Percentiles rank a stretch among this genome's conserved stretches.
These are phyloP conservation scores for Halcyon leucocephala DNA, from an alignment of 2,797 vertebrate species.

Conservation along the genomic window DNA sequence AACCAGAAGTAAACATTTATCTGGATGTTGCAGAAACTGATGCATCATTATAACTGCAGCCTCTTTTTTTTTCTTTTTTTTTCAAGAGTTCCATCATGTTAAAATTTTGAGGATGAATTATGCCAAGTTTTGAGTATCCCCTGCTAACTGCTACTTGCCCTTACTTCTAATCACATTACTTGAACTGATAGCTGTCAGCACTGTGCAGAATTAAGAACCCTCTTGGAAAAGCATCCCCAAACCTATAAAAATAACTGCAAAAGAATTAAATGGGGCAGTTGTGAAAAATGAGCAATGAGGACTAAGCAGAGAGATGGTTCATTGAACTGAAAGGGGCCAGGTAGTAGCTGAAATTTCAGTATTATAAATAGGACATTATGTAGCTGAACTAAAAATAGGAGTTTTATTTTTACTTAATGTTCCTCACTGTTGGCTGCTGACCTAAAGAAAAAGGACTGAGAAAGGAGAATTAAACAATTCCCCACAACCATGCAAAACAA, in stretches of 20 bases:
- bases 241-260: background rate
- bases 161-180: background rate
- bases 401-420: conserved; percentile 73
- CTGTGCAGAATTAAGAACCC: background rate
- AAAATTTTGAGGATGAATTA: background rate
- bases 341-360: conserved; percentile 59
- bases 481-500: background rate
- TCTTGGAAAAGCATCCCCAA: conserved; percentile 1
- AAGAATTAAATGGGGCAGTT: background rate
- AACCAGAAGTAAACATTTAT: conserved; percentile 7
- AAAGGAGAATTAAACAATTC: conserved; percentile 52
- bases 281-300: background rate
- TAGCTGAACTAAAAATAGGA: conserved; percentile 72
- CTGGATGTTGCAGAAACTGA: background rate
- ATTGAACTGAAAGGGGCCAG: background rate
- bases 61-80: background rate
- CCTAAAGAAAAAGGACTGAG: conserved; percentile 52
- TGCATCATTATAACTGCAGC: background rate
- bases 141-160: background rate
- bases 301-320: background rate
- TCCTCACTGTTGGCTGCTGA: conserved; percentile 55
- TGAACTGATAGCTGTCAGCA: background rate
- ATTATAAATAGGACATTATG: conserved; percentile 67
- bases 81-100: background rate
- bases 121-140: background rate